Evolutionary conservation across 2,113 vertebrate genomes (phyloP).

Genomic region (Psettodes erumei): DNA sequence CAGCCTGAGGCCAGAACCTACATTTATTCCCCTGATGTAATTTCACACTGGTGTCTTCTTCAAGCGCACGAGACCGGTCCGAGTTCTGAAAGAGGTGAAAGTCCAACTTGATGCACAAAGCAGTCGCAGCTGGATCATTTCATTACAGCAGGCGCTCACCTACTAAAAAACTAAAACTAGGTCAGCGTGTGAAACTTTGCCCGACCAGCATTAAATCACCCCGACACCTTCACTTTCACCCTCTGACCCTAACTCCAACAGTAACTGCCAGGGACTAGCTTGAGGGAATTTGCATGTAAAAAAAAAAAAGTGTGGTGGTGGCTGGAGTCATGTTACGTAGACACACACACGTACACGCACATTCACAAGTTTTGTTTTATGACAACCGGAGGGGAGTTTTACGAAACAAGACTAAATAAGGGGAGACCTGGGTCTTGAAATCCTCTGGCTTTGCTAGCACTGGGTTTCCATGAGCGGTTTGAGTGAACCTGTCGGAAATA

Average conservation of each 20-base stretch:
- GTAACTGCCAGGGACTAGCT: neutral
- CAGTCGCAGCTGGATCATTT: neutral
- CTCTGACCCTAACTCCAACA: neutral
- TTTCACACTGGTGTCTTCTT: neutral
- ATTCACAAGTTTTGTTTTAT: neutral
- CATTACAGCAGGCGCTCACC: neutral
- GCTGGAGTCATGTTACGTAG: neutral
- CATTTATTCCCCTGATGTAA: constrained; percentile 13
- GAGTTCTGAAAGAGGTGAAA: constrained; percentile 2
- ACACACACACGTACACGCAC: neutral
- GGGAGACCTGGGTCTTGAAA: neutral
- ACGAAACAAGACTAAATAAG: neutral
- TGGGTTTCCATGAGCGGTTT: too few relatives aligned
- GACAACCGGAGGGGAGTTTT: neutral
- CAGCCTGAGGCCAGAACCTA: constrained; percentile 1
- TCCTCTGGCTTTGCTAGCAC: constrained; percentile 23
- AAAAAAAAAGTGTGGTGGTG: neutral
- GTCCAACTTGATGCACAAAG: neutral
- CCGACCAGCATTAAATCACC: constrained; percentile 17
- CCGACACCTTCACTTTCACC: neutral
- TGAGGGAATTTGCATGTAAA: neutral
- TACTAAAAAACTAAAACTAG: constrained; percentile 29
- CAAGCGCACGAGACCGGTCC: neutral
- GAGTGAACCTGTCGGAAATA: too few relatives aligned
- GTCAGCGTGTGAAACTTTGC: constrained; percentile 17